Conservation (phyloP, 2,113 vertebrate genomes). For the Pomatorhinus ruficollis region DNA sequence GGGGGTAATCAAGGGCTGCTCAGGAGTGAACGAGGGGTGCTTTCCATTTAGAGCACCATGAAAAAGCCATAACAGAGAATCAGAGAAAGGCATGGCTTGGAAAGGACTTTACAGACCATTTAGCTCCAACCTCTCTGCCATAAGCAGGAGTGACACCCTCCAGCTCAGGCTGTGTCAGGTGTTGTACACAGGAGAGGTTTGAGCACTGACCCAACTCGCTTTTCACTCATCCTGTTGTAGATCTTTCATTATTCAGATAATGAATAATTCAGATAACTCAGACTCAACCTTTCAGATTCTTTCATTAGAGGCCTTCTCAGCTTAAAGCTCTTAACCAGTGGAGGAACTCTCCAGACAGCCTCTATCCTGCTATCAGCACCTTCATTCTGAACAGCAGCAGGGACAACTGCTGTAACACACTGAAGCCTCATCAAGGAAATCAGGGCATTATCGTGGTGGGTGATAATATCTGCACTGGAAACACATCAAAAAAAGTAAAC, state of each 20-base stretch:
- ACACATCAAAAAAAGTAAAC: not conserved
- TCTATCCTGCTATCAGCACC: not conserved
- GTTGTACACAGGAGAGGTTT: not conserved
- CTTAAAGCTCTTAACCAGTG: not conserved
- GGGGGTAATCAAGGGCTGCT: not conserved
- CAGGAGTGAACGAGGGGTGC: not conserved
- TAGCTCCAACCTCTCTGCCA: not conserved
- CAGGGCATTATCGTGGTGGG: not conserved
- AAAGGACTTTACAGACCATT: not conserved
- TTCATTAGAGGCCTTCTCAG: not conserved
- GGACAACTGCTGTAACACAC: not conserved
- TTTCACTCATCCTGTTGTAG: not conserved
- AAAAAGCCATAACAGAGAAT: not conserved
- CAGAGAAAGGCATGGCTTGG: not conserved
- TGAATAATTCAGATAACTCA: no score
- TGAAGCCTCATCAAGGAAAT: not conserved
- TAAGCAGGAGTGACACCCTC: fast-evolving
- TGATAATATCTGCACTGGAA: not conserved
- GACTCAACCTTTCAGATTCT: not conserved
- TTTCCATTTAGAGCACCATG: not conserved
- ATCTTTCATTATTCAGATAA: not conserved
- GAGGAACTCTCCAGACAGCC: not conserved
- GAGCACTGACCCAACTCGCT: not conserved
- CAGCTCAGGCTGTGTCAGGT: not conserved
- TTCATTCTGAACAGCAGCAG: not conserved